phyloP scores from a whole-genome alignment of 2,797 vertebrate species.

The Crenuchus spilurus region DNA sequence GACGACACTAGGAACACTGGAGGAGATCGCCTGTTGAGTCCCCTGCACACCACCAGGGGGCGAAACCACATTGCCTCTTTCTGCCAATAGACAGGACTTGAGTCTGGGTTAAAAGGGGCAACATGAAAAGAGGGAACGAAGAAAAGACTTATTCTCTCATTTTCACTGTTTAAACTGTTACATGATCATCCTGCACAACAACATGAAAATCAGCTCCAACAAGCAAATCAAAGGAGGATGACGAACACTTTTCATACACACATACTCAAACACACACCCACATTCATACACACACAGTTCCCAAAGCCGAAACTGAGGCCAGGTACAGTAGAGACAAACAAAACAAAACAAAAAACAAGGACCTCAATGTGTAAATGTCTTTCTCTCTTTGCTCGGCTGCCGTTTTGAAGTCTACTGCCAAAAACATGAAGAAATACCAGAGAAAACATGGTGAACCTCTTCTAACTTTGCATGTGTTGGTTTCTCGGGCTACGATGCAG shows the following conservation, averaged over 20 bases:
- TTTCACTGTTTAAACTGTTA: constrained; percentile 28
- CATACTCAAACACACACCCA: constrained; percentile 32
- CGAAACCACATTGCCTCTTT: constrained; percentile 23
- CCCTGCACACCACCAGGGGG: constrained; percentile 41
- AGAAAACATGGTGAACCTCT: constrained; percentile 63
- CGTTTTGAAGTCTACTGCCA: constrained; percentile 76
- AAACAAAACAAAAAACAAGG: constrained; percentile 36
- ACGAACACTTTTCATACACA: constrained; percentile 40
- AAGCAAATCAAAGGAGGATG: background rate
- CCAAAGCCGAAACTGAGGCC: constrained; percentile 30
- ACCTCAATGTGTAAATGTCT: constrained; percentile 52
- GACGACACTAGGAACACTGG: constrained; percentile 91
- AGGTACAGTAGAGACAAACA: background rate
- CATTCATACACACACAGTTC: constrained; percentile 29
- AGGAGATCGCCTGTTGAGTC: constrained; percentile 97
- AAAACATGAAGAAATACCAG: constrained; percentile 55
- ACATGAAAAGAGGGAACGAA: constrained; percentile 44
- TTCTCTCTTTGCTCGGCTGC: constrained; percentile 53
- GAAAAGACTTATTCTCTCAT: constrained; percentile 56
- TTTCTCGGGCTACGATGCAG: constrained; percentile 57
- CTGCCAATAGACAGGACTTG: background rate
- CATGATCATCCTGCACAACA: constrained; percentile 38
- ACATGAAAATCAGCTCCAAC: constrained; percentile 30
- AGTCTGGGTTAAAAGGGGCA: constrained; percentile 39
- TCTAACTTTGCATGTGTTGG: constrained; percentile 74